Evolutionary conservation across 2,888 invertebrate genomes (phyloP), one percentile per base, ranked within the genome.

Genomic region (Timema podura): DNA sequence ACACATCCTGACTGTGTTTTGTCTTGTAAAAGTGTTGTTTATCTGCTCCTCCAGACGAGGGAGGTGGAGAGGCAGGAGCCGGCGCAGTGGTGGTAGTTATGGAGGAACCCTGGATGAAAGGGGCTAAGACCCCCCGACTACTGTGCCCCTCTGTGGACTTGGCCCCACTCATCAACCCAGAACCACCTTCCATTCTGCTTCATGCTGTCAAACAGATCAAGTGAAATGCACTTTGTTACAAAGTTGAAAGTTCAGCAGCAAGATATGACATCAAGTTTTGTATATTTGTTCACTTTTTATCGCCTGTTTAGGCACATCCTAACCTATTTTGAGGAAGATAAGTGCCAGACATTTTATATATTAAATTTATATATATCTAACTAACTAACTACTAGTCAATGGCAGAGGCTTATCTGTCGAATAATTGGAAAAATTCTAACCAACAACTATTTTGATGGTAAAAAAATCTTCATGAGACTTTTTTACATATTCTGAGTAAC

Each of bases 111-210:
- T 69, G 69, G 69, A 11, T 61, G 6, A 59, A 7, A 16, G 54
- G 54, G 11, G 46, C 46, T 48, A 54, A 65, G 59, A 15, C 59
- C 10, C 10, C 69, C 3, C 47, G 57, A 2, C 65, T 69, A 15
- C 54, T 30, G 16, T 65, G 66, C 46, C 68, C 68, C 2, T 67
- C 67, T 0, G 70, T 70, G 15, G 70, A 70, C 68, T 64, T 67
- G 15, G 68, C 68, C 5, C 70, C 70, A 9, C 70, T 70, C 61
- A 67, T 70, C 5, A 65, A 68, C 6, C 30, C 61, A 11, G 47
- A 16, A 6, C 64, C 68, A 13, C 67, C 47, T 2, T 49, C 30
- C 11, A 30, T 30, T 30, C 30, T 30, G 30, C 30, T 30, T 30
- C 30, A 30, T 30, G 3, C 30, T 30, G 30, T 30, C 30, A 30